Conservation (phyloP, 1,140 invertebrate species). For the Colletes latitarsis region DNA sequence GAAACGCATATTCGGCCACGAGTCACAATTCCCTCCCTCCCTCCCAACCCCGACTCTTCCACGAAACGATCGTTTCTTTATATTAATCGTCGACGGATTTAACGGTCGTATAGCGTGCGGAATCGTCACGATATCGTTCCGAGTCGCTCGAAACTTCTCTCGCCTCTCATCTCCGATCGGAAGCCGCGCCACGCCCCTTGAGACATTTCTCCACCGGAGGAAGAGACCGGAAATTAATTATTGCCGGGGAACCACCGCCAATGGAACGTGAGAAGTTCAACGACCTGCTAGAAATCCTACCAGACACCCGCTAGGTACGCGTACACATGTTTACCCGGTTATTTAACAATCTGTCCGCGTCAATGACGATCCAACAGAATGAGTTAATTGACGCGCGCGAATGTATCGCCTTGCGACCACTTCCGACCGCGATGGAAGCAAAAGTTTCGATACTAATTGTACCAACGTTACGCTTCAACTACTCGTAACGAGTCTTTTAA, state of each 20-base stretch:
- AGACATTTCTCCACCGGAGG: constrained; percentile 22
- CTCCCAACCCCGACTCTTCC: constrained; percentile 3
- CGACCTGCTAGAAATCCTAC: background rate
- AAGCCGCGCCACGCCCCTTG: constrained; percentile 34
- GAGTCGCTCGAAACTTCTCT: constrained; percentile 41
- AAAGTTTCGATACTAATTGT: too few relatives aligned
- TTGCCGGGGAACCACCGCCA: background rate
- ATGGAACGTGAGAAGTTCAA: constrained; percentile 7
- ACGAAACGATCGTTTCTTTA: constrained; percentile 50
- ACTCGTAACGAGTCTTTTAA: too few relatives aligned
- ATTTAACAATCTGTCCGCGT: background rate
- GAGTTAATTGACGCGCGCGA: background rate
- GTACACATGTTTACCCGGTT: background rate
- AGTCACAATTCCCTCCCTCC: background rate
- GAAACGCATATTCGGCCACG: constrained; percentile 8
- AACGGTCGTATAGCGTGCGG: constrained; percentile 75
- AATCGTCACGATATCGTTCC: constrained; percentile 52
- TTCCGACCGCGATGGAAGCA: too few relatives aligned
- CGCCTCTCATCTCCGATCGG: constrained; percentile 47
- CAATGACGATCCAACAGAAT: background rate
- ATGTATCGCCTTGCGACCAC: too few relatives aligned
- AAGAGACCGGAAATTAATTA: constrained; percentile 53
- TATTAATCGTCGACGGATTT: constrained; percentile 76
- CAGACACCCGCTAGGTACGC: background rate
- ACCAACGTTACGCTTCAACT: too few relatives aligned